These are phyloP conservation scores for Sphaerodactylus townsendi DNA, from an alignment of 2,113 vertebrate species.

Conservation along the genomic window DNA sequence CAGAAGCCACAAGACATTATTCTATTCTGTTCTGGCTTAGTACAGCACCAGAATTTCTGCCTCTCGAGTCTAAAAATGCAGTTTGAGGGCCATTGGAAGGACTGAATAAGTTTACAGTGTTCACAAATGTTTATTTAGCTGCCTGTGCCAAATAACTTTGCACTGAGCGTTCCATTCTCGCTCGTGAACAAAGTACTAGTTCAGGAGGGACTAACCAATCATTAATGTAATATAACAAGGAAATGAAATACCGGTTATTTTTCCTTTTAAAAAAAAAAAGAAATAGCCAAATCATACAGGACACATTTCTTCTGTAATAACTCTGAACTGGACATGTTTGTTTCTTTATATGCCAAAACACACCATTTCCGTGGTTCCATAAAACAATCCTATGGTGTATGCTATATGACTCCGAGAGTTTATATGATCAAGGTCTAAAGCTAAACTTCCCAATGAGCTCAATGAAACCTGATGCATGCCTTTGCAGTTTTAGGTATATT, in stretches of 20 bases:
- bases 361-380: neutral
- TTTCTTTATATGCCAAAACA: neutral
- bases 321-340: neutral
- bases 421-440: neutral
- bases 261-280: constrained; percentile 20
- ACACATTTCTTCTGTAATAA: neutral
- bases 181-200: constrained; percentile 52
- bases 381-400: neutral
- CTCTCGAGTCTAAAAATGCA: constrained; percentile 37
- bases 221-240: constrained; percentile 59
- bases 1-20: neutral
- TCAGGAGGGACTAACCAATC: constrained; percentile 51
- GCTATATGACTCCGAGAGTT: neutral
- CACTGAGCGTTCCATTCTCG: constrained; percentile 65
- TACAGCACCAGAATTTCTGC: constrained; percentile 39
- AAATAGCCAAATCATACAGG: constrained; percentile 29
- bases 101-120: constrained; percentile 67
- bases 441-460: neutral
- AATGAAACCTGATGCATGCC: neutral
- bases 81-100: constrained; percentile 57
- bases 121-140: constrained; percentile 75
- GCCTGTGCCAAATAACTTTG: constrained; percentile 72
- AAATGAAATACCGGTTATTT: constrained; percentile 31
- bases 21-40: constrained; percentile 31
- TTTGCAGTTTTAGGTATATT: neutral